A percentile compares a stretch with the other conserved stretches of the same genome.
phyloP scores from a whole-genome alignment of 2,797 vertebrate genomes.

The Halcyon smyrnensis region DNA sequence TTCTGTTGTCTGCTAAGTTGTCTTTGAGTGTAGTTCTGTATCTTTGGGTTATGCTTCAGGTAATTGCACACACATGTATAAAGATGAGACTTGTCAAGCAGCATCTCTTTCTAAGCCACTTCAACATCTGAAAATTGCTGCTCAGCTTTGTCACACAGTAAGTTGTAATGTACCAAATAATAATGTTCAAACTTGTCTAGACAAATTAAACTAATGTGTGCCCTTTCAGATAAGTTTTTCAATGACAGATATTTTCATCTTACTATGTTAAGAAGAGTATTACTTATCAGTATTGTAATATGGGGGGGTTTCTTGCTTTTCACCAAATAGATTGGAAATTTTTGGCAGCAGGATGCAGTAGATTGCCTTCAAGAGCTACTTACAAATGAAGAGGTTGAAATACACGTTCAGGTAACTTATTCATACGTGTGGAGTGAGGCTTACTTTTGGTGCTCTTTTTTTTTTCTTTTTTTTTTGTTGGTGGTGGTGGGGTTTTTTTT shows the following conservation, averaged over 20 bases:
- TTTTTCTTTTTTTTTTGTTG: too few relatives aligned
- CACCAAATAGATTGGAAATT: slow-evolving; percentile 80
- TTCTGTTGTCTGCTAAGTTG: background rate
- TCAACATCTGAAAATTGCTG: background rate
- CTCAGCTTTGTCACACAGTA: background rate
- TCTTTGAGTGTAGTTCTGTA: background rate
- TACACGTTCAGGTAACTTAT: slow-evolving; percentile 48
- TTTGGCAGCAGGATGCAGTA: slow-evolving; percentile 90
- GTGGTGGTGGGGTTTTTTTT: background rate
- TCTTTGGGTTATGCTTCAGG: background rate
- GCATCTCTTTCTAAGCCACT: background rate
- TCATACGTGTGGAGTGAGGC: background rate
- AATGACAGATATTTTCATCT: background rate
- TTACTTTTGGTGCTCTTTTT: background rate
- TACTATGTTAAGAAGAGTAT: background rate
- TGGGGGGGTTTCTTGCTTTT: background rate
- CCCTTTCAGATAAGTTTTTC: background rate
- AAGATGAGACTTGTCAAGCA: background rate
- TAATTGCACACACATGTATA: rapidly evolving
- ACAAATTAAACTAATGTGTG: background rate
- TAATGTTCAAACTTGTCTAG: background rate
- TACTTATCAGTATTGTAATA: background rate
- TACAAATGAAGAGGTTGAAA: slow-evolving; percentile 60
- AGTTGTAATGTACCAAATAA: background rate
- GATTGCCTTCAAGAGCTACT: slow-evolving; percentile 86